These are phyloP conservation scores for Penelope pileata DNA, from an alignment of 2,113 vertebrate species.

Conservation along the genomic window DNA sequence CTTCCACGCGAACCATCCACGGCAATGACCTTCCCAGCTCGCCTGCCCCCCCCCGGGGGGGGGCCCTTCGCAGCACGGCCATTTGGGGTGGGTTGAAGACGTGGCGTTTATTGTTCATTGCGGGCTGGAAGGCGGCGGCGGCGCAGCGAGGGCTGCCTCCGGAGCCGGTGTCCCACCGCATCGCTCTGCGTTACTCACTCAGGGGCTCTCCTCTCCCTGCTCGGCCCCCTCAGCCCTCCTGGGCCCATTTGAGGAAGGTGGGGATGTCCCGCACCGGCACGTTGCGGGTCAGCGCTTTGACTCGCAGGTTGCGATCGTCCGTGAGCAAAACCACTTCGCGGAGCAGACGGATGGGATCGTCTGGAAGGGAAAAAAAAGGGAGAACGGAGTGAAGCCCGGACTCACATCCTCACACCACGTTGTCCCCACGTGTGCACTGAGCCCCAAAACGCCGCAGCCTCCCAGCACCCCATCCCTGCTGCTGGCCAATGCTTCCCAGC, in stretches of 20 bases:
- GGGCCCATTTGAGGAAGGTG: constrained; percentile 95
- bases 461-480: background rate
- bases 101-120: constrained; percentile 68
- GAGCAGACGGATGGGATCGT: constrained; percentile 87
- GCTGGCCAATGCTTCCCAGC: background rate
- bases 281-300: constrained; percentile 95
- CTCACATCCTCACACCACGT: accelerated
- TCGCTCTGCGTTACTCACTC: constrained; percentile 46
- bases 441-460: accelerated
- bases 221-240: constrained; percentile 89
- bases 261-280: constrained; percentile 97
- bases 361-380: constrained; percentile 66
- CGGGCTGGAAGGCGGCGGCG: constrained; percentile 23
- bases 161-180: constrained; percentile 28
- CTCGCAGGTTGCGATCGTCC: constrained; percentile 94
- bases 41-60: constrained; percentile 13
- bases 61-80: constrained; percentile 58
- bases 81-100: constrained; percentile 55
- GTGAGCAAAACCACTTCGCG: constrained; percentile 96
- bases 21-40: constrained; percentile 56
- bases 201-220: constrained; percentile 54
- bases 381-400: background rate
- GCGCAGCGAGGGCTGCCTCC: background rate
- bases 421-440: background rate
- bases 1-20: constrained; percentile 54